Evolutionary conservation across 2,888 invertebrate species (phyloP), one percentile per base, ranked within the genome.

Genomic region (Criorhina ranunculi): DNA sequence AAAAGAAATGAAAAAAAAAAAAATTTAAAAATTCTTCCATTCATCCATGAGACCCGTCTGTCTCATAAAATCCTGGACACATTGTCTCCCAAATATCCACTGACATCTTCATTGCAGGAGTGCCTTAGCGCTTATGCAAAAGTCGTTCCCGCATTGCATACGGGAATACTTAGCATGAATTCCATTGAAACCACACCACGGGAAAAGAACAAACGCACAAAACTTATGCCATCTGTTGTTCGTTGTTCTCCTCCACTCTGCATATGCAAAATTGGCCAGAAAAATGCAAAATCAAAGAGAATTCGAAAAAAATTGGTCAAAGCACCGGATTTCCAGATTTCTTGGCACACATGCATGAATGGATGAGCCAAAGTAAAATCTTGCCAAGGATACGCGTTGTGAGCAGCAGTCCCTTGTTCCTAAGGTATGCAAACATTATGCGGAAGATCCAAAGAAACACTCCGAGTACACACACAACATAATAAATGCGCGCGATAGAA

Each of bases 401-500:
- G 59, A 46, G 55, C 51, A 46, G 55, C 51, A 67, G 29, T 35
- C 31, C 37, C 44, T 2, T 12, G 40, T 37, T 33, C 35, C 5
- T 80, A 53, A 73, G 35, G 44, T 76, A 85, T 80, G 85, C 85
- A 85, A 85, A 80, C 70, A 62, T 83, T n/a, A 85, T 85, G 59
- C 85, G 85, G 70, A 85, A 75, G 57, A 64, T 46, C 57, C 60
- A 24, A 29, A 55, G 51, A 49, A 62, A 19, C 37, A 19, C 42
- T 8, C 31, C 9, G 19, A 33, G 49, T 15, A 44, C 42, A 67
- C 69, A 67, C 69, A 60, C 46, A 80, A 69, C 73, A 77, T 86
- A 82, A 86, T 73, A 86, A 86, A 85, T 85, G 72, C 86, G 85
- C 77, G 86, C 78, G 89, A 89, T 89, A 89, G 89, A 89, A 89